A percentile compares a stretch with the other conserved stretches of the same genome.
Conservation (phyloP, 2,888 invertebrate genomes). For the Mythimna albipuncta region DNA sequence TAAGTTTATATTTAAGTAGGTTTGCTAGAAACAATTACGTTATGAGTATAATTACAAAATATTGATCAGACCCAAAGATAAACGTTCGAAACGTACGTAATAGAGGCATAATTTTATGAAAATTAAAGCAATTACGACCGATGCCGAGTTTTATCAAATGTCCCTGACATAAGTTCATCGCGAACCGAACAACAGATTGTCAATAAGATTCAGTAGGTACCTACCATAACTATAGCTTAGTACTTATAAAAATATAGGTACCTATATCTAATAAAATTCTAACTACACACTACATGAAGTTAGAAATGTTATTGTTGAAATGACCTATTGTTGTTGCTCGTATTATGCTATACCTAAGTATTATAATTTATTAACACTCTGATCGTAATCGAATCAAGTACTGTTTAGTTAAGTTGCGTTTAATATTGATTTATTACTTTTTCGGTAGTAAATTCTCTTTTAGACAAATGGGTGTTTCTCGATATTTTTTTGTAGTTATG, state of each 20-base stretch:
- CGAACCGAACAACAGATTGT: slow-evolving; percentile 83
- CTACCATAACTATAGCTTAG: slow-evolving; percentile 64
- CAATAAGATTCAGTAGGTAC: slow-evolving; percentile 80
- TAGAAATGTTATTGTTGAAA: slow-evolving; percentile 42
- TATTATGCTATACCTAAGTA: background rate
- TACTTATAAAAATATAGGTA: slow-evolving; percentile 45
- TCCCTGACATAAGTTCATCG: slow-evolving; percentile 87
- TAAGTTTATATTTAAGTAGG: background rate
- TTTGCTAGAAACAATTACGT: slow-evolving; percentile 10
- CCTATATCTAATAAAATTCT: slow-evolving; percentile 12
- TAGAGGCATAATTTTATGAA: slow-evolving; percentile 69
- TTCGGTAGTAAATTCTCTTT: background rate
- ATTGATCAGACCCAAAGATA: slow-evolving; percentile 34
- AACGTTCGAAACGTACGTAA: slow-evolving; percentile 35
- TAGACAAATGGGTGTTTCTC: background rate
- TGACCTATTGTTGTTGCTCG: slow-evolving; percentile 18
- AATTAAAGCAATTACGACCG: slow-evolving; percentile 76
- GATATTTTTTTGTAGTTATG: background rate
- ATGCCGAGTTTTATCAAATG: slow-evolving; percentile 80
- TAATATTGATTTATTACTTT: background rate
- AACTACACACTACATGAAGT: slow-evolving; percentile 22
- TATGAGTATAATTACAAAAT: background rate
- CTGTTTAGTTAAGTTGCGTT: background rate
- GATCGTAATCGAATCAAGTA: slow-evolving; percentile 9
- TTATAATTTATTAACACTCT: slow-evolving; percentile 6